Evolutionary conservation across 1,140 invertebrate genomes (phyloP), one percentile per base, ranked within the genome.

Genomic region (Hypothenemus hampei): DNA sequence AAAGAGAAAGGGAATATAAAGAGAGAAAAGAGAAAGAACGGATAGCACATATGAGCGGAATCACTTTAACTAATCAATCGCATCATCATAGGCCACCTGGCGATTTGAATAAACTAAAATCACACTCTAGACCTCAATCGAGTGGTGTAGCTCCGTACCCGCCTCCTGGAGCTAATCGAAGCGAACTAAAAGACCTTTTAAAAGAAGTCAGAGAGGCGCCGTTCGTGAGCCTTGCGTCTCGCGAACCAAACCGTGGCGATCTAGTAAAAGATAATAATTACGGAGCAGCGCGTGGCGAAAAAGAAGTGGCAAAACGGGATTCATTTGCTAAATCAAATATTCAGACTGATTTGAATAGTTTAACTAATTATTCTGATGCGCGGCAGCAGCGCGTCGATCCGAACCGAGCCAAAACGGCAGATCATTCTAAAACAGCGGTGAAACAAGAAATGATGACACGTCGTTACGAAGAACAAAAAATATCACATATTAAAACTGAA

Each of bases 21-120:
- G 78, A 80, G 37, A 78, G 77, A 55, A 77, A 78, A 31, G 77
- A 76, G 43, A 64, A 67, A 31, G 75, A 74, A 55, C 69, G 74
- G 16, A 68, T 74, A 54, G 71, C 72, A 31, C 58, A 73, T 3
- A 57, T 57, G 55, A 57, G 55, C 18, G 55, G 55, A 11, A 57
- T 50, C 4, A 20, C 39, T 4, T 16, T 57, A 0, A 3, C 19
- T 20, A 31, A 55, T 40, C 51, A 54, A 11, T 39, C 36, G 6
- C 55, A 50, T 20, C 53, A 47, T 69, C 64, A 53, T 51, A 48
- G 60, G 47, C 61, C 65, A 2, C 49, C 56, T 1, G 35, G 59
- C 7, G 66, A 69, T 58, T 56, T 63, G 2, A 19, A 11, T 22
- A 71, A 71, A 57, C 7, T 65, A 36, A 68, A 67, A 23, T 58